A percentile compares a stretch with the other conserved stretches of the same genome.
Evolutionary conservation across 1,140 invertebrate species (phyloP).

Genomic region (Zaprionus taronus): DNA sequence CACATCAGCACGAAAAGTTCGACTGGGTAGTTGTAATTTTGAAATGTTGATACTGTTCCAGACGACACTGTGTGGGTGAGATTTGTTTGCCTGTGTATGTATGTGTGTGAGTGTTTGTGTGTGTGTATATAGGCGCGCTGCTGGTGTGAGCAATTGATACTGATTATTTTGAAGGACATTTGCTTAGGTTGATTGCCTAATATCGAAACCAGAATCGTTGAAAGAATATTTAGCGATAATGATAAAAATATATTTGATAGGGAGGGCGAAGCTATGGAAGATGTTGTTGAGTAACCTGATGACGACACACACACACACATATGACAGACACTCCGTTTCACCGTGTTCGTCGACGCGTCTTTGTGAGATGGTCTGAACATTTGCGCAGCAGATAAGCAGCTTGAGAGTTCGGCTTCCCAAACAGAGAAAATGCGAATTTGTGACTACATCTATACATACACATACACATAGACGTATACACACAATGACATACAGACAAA

Average conservation of each 20-base stretch:
- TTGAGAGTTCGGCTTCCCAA: conserved; percentile 43
- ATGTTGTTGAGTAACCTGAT: conserved; percentile 58
- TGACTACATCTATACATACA: conserved; percentile 12
- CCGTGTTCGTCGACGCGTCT: conserved; percentile 23
- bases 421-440: conserved; percentile 33
- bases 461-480: neutral
- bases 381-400: conserved; percentile 79
- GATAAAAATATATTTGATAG: conserved; percentile 18
- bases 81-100: conserved; percentile 30
- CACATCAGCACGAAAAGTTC: conserved; percentile 15
- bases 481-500: conserved; percentile 25
- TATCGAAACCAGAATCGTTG: conserved; percentile 29
- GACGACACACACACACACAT: conserved; percentile 34
- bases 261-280: neutral
- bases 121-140: conserved; percentile 38
- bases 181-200: conserved; percentile 63
- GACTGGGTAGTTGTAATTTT: conserved; percentile 27
- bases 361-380: conserved; percentile 50
- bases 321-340: neutral
- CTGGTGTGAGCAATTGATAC: conserved; percentile 57
- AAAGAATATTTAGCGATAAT: conserved; percentile 39
- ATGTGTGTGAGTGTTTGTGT: conserved; percentile 23
- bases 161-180: conserved; percentile 82
- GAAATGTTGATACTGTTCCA: conserved; percentile 33
- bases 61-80: conserved; percentile 16